Evolutionary conservation across 2,113 vertebrate species (phyloP).

Genomic region (Antechinus flavipes): DNA sequence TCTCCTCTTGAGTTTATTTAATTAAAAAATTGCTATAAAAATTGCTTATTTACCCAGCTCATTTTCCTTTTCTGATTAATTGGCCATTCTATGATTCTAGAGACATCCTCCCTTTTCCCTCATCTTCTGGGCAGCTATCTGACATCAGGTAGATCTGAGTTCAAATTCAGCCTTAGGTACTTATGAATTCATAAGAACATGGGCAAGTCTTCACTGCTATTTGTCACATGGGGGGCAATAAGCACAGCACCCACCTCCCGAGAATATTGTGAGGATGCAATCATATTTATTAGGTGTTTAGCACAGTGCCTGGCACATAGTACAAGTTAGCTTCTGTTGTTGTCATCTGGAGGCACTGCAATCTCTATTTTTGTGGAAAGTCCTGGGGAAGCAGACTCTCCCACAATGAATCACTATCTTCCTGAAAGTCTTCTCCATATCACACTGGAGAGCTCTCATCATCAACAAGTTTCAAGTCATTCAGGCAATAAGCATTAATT

Average conservation of each 20-base stretch:
- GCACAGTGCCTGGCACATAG: background rate
- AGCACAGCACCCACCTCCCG: background rate
- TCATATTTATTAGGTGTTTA: background rate
- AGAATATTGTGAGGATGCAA: background rate
- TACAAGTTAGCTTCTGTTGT: background rate
- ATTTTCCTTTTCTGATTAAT: background rate
- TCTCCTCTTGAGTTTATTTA: background rate
- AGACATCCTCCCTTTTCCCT: background rate
- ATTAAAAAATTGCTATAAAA: background rate
- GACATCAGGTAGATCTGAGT: background rate
- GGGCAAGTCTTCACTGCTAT: background rate
- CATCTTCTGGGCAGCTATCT: background rate
- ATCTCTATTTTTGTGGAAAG: background rate
- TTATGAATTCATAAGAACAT: background rate
- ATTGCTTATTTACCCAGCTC: background rate
- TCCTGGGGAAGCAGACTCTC: background rate
- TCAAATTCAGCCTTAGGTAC: background rate
- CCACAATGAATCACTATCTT: background rate
- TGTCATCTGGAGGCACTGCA: background rate
- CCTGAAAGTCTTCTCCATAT: background rate
- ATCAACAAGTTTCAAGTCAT: background rate
- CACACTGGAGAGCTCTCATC: background rate
- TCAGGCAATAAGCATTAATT: background rate
- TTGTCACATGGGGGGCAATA: background rate
- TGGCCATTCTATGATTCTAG: background rate